phyloP scores from a whole-genome alignment of 2,888 invertebrate genomes.

The Teinopalpus imperialis region DNA sequence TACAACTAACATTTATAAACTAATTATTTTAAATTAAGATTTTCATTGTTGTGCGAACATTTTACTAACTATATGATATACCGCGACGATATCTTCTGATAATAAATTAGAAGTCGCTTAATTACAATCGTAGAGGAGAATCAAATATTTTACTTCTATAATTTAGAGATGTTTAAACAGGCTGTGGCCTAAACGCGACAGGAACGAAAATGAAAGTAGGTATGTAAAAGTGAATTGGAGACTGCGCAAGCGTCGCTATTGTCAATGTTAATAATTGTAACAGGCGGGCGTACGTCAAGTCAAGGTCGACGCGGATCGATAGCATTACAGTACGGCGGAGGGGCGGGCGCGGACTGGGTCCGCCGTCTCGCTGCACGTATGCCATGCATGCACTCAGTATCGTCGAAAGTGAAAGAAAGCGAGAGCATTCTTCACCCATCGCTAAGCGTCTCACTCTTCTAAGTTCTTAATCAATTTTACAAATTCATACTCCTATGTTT shows the following conservation, averaged over 20 bases:
- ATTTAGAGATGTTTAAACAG: too few relatives aligned
- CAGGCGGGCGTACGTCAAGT: slow-evolving; percentile 59
- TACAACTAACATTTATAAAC: too few relatives aligned
- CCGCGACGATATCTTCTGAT: too few relatives aligned
- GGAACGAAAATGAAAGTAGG: slow-evolving; percentile 60
- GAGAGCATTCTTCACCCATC: slow-evolving; percentile 55
- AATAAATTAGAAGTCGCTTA: too few relatives aligned
- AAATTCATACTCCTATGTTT: too few relatives aligned
- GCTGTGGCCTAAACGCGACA: neutral
- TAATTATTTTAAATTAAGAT: too few relatives aligned
- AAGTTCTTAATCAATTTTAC: too few relatives aligned
- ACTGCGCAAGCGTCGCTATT: slow-evolving; percentile 65
- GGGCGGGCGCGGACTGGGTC: slow-evolving; percentile 33
- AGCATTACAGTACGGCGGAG: slow-evolving; percentile 45
- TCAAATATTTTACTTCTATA: too few relatives aligned
- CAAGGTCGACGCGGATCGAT: slow-evolving; percentile 75
- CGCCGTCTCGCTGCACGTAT: slow-evolving; percentile 44
- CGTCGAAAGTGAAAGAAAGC: slow-evolving; percentile 75
- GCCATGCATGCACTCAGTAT: slow-evolving; percentile 52
- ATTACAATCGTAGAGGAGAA: too few relatives aligned
- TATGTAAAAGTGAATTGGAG: slow-evolving; percentile 37
- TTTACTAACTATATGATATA: too few relatives aligned
- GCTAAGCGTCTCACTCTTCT: neutral
- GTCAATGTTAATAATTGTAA: slow-evolving; percentile 71
- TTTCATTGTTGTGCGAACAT: too few relatives aligned